Evolutionary conservation across 1,140 invertebrate genomes (phyloP).

Genomic region (Odontomachus brunneus): DNA sequence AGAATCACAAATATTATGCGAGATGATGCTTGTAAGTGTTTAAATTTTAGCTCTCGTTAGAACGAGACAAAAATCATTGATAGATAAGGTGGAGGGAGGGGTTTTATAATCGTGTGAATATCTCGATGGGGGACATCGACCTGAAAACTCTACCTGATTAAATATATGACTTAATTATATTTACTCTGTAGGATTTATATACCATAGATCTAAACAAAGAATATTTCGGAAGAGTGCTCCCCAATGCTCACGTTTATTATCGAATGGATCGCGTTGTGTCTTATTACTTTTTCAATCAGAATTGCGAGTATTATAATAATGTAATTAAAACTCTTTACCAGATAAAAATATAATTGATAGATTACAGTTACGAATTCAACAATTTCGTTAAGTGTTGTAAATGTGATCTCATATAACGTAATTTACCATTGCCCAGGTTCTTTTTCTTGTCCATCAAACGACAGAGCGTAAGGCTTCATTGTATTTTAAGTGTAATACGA

Average conservation of each 20-base stretch:
- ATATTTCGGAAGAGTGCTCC: conserved; percentile 80
- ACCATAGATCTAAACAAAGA: conserved; percentile 84
- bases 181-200: conserved; percentile 85
- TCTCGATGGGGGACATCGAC: conserved; percentile 80
- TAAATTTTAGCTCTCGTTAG: conserved; percentile 76
- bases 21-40: conserved; percentile 76
- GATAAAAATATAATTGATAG: conserved; percentile 68
- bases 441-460: conserved; percentile 49
- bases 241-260: conserved; percentile 81
- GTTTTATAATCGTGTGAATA: conserved; percentile 67
- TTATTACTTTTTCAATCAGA: conserved; percentile 73
- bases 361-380: conserved; percentile 65
- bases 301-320: conserved; percentile 71
- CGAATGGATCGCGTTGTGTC: conserved; percentile 80
- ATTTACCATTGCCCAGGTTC: conserved; percentile 48
- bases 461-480: conserved; percentile 48
- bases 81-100: conserved; percentile 75
- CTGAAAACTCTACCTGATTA: conserved; percentile 86
- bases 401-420: conserved; percentile 70
- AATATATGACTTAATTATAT: conserved; percentile 86
- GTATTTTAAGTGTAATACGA: conserved; percentile 51
- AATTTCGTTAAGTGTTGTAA: conserved; percentile 70
- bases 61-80: conserved; percentile 69
- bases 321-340: conserved; percentile 71
- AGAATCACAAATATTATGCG: conserved; percentile 74